A percentile compares a stretch with the other conserved stretches of the same genome.
Conservation (phyloP, 2,888 invertebrate species). For the Hipparchia sbordonii region DNA sequence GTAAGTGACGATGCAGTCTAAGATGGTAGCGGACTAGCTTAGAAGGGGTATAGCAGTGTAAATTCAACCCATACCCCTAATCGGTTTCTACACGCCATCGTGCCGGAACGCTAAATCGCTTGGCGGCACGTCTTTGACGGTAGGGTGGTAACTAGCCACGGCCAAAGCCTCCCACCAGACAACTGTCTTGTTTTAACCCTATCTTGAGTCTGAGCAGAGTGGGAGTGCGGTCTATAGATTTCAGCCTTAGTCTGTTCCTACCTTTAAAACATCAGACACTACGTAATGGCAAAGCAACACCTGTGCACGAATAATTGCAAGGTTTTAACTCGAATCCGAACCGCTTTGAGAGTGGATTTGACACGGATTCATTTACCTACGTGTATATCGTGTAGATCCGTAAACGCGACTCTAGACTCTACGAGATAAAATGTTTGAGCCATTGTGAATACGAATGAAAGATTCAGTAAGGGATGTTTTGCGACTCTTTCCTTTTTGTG, state of each 20-base stretch:
- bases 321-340: constrained; percentile 30
- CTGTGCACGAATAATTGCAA: constrained; percentile 20
- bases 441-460: constrained; percentile 15
- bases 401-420: constrained; percentile 12
- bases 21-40: too few species aligned
- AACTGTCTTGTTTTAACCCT: too few species aligned
- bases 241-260: neutral
- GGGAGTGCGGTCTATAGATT: too few species aligned
- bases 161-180: too few species aligned
- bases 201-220: too few species aligned
- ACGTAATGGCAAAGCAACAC: constrained; percentile 11
- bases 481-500: neutral
- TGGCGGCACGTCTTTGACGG: too few species aligned
- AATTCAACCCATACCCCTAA: too few species aligned
- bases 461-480: neutral
- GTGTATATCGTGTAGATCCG: neutral
- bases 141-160: too few species aligned
- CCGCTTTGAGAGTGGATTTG: constrained; percentile 31
- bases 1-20: too few species aligned
- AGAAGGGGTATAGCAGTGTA: too few species aligned
- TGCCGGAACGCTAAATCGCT: too few species aligned
- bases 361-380: constrained; percentile 30
- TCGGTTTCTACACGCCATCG: too few species aligned
- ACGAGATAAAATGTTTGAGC: constrained; percentile 10
- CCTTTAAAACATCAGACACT: constrained; percentile 6